A percentile compares a stretch with the other conserved stretches of the same genome.
Evolutionary conservation across 2,113 vertebrate species (phyloP).

Genomic region (Semicossyphus pulcher): DNA sequence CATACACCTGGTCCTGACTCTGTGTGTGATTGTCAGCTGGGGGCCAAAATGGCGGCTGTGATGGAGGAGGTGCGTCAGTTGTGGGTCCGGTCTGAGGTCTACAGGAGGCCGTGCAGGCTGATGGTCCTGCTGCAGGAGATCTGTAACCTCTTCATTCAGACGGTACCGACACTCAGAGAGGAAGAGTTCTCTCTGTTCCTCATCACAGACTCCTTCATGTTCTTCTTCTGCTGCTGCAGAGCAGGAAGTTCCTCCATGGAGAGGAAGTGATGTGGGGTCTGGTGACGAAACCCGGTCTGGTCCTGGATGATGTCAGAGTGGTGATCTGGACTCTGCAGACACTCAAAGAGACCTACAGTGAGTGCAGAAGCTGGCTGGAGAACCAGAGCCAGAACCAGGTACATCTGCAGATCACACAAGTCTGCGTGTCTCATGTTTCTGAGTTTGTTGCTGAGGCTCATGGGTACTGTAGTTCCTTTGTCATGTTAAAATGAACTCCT

Average conservation of each 20-base stretch:
- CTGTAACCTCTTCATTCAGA: constrained; percentile 84
- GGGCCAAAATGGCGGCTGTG: constrained; percentile 58
- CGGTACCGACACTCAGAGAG: constrained; percentile 75
- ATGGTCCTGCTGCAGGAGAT: constrained; percentile 85
- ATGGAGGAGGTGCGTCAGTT: constrained; percentile 79
- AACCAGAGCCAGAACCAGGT: neutral
- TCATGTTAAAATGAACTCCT: too few species aligned
- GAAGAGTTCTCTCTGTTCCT: too few species aligned
- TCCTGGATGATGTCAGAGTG: constrained; percentile 57
- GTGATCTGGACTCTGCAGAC: constrained; percentile 67
- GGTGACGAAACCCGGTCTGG: constrained; percentile 77
- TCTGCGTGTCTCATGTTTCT: too few species aligned
- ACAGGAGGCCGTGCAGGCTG: constrained; percentile 69
- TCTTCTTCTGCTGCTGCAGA: constrained; percentile 76
- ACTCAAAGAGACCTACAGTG: constrained; percentile 78
- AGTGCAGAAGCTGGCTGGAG: too few species aligned
- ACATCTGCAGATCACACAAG: neutral
- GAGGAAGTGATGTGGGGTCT: constrained; percentile 83
- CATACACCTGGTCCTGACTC: neutral
- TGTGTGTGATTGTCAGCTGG: constrained; percentile 74
- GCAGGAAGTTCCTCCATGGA: constrained; percentile 77
- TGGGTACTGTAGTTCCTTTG: too few species aligned
- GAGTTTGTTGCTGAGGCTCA: neutral
- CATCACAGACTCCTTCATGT: too few species aligned
- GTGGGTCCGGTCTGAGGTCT: constrained; percentile 79